Evolutionary conservation across 2,797 vertebrate species (phyloP), one percentile per base, ranked within the genome.

Genomic region (Cyclura pinguis): DNA sequence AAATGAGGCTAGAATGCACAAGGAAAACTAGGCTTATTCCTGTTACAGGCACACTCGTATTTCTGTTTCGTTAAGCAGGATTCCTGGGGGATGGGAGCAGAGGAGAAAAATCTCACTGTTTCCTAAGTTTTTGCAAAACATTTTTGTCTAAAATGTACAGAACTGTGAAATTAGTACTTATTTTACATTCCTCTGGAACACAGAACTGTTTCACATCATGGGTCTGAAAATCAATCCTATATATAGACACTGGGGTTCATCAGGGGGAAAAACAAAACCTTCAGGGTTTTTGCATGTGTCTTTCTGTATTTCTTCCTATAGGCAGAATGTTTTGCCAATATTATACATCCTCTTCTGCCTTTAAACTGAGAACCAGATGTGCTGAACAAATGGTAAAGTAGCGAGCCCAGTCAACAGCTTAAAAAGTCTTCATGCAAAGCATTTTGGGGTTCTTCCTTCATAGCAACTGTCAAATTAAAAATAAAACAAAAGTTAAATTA

Each of bases 381-480:
- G 93, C 83, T 81, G 55, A 38, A 84, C 47, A 47, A 83, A 91
- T 80, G 20, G 13, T 82, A 86, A 91, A n/a, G 1, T 6, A 89
- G 47, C 85, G 69, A 89, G 84, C 52, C 3, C 80, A 86, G 88
- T 87, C 74, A 74, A n/a, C 89, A 88, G 89, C 69, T 32, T 24
- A 3, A 59, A 84, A 88, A 92, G 4, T 57, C 9, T 84, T 89
- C 8, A 5, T 6, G 42, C 55, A 2, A 67, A 90, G 5, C 22
- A 47, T 76, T 32, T 81, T 13, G 0, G 35, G 6, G 12, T 4
- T 14, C 2, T 7, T 62, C 88, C 80, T 69, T 14, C 91, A 88
- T 85, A 92, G 32, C 20, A 88, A 24, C 80, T 80, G 88, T 0
- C 86, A 85, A 93, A 93, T 69, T 42, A 16, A 64, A 93, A 84